Evolutionary conservation across 2,113 vertebrate genomes (phyloP).

Genomic region (Microcebus griseorufus): DNA sequence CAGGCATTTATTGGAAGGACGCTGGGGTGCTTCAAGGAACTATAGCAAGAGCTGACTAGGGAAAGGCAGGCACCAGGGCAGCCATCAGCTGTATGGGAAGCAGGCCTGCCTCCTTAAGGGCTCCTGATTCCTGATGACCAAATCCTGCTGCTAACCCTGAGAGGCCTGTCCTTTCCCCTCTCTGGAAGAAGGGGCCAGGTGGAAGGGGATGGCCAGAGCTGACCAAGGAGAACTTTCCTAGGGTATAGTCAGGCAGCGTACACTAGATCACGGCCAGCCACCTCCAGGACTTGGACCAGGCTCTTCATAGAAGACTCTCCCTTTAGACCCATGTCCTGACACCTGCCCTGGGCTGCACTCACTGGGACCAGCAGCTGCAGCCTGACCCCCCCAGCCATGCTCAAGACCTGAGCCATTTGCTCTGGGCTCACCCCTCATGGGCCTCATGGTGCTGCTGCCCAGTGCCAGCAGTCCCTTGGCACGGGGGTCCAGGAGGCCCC

Average conservation of each 20-base stretch:
- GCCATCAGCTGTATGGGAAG: not conserved
- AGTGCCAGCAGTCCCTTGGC: not conserved
- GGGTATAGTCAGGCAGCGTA: not conserved
- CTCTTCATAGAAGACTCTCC: not conserved
- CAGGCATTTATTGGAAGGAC: constrained; percentile 28
- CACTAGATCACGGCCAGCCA: not conserved
- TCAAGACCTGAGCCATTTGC: not conserved
- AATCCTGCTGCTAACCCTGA: not conserved
- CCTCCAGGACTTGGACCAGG: not conserved
- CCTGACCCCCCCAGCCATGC: not conserved
- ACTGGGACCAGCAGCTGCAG: not conserved
- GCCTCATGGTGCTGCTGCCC: not conserved
- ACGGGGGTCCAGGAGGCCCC: not conserved
- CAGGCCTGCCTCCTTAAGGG: not conserved
- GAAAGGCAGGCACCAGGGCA: not conserved
- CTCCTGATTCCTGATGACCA: not conserved
- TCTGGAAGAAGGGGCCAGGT: not conserved
- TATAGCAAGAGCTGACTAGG: not conserved
- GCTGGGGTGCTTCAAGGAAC: constrained; percentile 43
- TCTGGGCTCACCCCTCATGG: not conserved
- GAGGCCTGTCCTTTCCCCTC: not conserved
- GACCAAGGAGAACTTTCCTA: not conserved
- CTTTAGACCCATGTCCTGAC: not conserved
- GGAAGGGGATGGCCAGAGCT: not conserved
- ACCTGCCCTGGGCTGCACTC: not conserved